phyloP scores from a whole-genome alignment of 2,113 vertebrate genomes.

The Brachypteracias leptosomus region DNA sequence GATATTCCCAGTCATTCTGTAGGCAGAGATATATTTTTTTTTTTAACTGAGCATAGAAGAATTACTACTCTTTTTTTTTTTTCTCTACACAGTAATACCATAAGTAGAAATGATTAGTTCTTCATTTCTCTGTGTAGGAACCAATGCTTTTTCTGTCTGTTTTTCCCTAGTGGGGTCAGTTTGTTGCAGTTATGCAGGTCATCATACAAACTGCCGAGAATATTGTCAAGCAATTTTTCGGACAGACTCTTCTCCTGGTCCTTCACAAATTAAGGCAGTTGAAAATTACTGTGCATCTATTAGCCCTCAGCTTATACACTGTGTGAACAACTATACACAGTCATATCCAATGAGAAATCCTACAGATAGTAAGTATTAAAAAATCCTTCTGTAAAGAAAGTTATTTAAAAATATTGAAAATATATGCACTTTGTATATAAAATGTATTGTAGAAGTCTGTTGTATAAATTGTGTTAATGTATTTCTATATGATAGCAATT shows the following conservation, averaged over 20 bases:
- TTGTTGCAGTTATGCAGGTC: constrained; percentile 94
- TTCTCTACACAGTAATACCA: neutral
- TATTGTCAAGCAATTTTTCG: constrained; percentile 99
- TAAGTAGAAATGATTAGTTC: neutral
- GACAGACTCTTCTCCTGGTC: constrained; percentile 94
- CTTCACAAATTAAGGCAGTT: constrained; percentile 94
- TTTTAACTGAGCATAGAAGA: neutral
- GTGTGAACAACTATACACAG: constrained; percentile 96
- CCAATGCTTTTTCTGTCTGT: neutral
- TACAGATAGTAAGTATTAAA: constrained; percentile 89
- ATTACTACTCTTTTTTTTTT: neutral
- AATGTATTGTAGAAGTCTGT: neutral
- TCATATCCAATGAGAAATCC: constrained; percentile 95
- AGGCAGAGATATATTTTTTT: neutral
- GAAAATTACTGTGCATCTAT: constrained; percentile 92
- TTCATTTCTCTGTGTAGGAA: neutral
- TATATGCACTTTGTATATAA: neutral
- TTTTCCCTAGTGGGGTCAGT: constrained; percentile 88
- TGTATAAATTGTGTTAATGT: neutral
- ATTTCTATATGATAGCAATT: neutral
- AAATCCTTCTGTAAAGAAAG: neutral
- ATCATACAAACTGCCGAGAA: constrained; percentile 94
- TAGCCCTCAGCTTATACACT: constrained; percentile 89
- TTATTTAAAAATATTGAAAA: neutral
- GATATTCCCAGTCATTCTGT: neutral